Evolutionary conservation across 1,140 invertebrate species (phyloP), one percentile per base, ranked within the genome.

Genomic region (Oreohelix idahoensis): DNA sequence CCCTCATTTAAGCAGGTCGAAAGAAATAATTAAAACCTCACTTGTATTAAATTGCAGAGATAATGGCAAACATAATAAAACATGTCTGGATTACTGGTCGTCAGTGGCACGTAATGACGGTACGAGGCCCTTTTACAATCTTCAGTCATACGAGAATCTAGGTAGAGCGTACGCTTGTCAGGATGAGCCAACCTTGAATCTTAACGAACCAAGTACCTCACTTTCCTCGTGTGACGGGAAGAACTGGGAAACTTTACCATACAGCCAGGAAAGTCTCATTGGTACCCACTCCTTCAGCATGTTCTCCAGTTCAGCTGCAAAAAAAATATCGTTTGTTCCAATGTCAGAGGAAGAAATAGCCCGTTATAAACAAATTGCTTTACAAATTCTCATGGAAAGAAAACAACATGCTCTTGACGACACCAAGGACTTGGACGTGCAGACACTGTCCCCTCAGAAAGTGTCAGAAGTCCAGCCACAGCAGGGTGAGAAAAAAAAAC

Each of bases 331-430:
- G 1, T 75, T 75, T n/a, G 13, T 42, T 75, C 39, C 38, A 0
- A 29, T 75, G 36, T 26, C 73, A 39, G 73, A 45, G 36, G 49
- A 29, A 17, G 76, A 78, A n/a, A 78, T 78, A 36, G 45, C 17
- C 2, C n/a, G 39, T 13, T 78, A 78, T 39, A 78, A 78, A 42
- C 29, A 63, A 58, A 78, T 78, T 20, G 76, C 76, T 2, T 32
- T 78, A 32, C 45, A 63, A 78, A 63, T 78, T 2, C 26, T 78
- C 2, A 53, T 58, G 45, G 51, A 78, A 58, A 51, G 76, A 39
- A 78, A 58, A 20, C 53, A 58, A 58, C 4, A 2, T 4, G 53
- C 53, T 23, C 53, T 58, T 58, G 53, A 58, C 15, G 53, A 58
- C 53, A 15, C 5, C 53, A 4, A 58, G 23, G 20, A 58, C 23